Conservation (phyloP, 2,888 invertebrate species). For the Hirtodrosophila cameraria region DNA sequence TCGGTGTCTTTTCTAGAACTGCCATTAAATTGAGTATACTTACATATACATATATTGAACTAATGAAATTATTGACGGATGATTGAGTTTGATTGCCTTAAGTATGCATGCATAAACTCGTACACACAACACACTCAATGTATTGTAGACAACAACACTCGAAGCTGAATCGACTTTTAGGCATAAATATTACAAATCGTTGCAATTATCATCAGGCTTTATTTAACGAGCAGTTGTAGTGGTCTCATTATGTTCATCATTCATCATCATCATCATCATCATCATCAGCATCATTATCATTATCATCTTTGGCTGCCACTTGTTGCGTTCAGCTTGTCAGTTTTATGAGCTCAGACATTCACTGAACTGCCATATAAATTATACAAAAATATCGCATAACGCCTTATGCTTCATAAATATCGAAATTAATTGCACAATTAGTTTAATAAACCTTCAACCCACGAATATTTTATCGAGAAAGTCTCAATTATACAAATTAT, state of each 20-base stretch:
- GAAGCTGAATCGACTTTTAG: slow-evolving; percentile 56
- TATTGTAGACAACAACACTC: no score
- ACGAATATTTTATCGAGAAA: no score
- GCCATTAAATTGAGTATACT: slow-evolving; percentile 37
- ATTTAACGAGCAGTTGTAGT: background rate
- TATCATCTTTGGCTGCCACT: slow-evolving; percentile 37
- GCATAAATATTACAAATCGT: slow-evolving; percentile 55
- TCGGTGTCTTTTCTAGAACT: slow-evolving; percentile 2
- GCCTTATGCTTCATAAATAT: slow-evolving; percentile 27
- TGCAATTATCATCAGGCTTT: slow-evolving; percentile 42
- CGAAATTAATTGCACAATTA: slow-evolving; percentile 26
- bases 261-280: background rate
- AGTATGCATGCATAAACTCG: slow-evolving; percentile 1
- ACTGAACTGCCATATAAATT: slow-evolving; percentile 72
- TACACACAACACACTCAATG: background rate
- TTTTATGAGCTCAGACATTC: slow-evolving; percentile 50
- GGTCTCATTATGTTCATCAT: background rate
- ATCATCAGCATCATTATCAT: slow-evolving; percentile 2
- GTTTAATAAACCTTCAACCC: slow-evolving; percentile 7
- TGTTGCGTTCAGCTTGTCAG: slow-evolving; percentile 57
- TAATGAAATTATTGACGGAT: slow-evolving; percentile 74
- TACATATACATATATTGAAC: slow-evolving; percentile 63
- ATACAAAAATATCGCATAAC: slow-evolving; percentile 53
- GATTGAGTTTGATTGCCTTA: slow-evolving; percentile 54
- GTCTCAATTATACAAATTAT: no score